These are phyloP conservation scores for Dendrocincla tyrannina DNA, from an alignment of 2,797 vertebrate species.

Conservation along the genomic window DNA sequence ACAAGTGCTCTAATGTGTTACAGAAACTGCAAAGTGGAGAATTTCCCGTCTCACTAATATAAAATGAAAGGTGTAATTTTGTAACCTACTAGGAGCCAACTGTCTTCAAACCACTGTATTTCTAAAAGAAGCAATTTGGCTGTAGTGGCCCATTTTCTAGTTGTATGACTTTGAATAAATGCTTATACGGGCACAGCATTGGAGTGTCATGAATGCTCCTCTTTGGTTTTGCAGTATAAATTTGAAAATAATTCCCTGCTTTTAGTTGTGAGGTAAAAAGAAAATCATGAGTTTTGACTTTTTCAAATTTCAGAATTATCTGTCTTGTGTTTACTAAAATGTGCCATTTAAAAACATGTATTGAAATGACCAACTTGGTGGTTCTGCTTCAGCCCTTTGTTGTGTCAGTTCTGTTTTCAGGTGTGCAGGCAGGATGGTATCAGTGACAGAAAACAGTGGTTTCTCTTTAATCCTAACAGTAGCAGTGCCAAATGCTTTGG, in stretches of 20 bases:
- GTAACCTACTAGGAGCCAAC: not conserved
- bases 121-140: not conserved
- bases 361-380: not conserved
- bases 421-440: not conserved
- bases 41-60: not conserved
- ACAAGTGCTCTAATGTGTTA: not conserved
- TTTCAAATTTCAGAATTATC: not conserved
- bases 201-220: not conserved
- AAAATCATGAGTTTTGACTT: not conserved
- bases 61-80: not conserved
- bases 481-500: not conserved
- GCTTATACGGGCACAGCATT: not conserved
- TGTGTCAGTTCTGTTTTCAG: not conserved
- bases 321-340: not conserved
- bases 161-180: not conserved
- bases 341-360: not conserved
- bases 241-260: not conserved
- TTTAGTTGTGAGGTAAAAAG: not conserved
- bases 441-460: not conserved
- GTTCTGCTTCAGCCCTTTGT: not conserved
- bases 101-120: not conserved
- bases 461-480: not conserved
- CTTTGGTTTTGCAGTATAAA: not conserved
- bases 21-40: not conserved
- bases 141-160: not conserved